Base-by-base conservation (phyloP, 2,888 invertebrate genomes). In the Micoletzkya japonica region DNA sequence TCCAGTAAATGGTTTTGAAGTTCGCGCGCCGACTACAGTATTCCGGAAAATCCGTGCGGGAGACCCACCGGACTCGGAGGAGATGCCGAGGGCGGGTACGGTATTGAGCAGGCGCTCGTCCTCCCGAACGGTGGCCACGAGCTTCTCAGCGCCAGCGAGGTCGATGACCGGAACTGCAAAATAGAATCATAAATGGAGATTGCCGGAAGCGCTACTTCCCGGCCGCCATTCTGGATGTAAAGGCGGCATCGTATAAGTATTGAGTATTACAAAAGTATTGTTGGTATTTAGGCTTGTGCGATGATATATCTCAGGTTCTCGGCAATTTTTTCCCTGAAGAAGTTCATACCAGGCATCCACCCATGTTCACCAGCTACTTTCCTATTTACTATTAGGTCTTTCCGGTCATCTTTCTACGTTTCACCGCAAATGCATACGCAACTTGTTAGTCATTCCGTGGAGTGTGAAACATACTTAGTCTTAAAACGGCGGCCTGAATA, bases 31-130 rank as follows among this genome's bases (percentile, higher is more conserved):
- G n/a, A n/a, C n/a, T n/a, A n/a, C n/a, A n/a, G n/a, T n/a, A n/a
- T n/a, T n/a, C n/a, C n/a, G n/a, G n/a, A n/a, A n/a, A n/a, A n/a
- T n/a, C n/a, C n/a, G n/a, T n/a, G 20, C 30, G 44, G 10, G 24
- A 50, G 20, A 70, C 74, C 73, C 34, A 83, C 83, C 83, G 58
- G 80, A 79, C 64, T 84, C 84, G 20, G 80, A 72, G 60, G 81
- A 70, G 71, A 84, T 80, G 39, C 76, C 74, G 49, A 84, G 72
- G 28, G 79, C 78, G 24, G 84, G 84, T 24, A 82, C 81, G 6
- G 84, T 77, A 56, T 75, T 77, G 61, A 84, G 79, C 28, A 80
- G 73, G 49, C 76, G 77, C 67, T 84, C 81, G 70, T 84, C 84
- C 69, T 84, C 83, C 14, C 82, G 76, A 37, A 84, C 74, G 50